A percentile compares a stretch with the other conserved stretches of the same genome.
Evolutionary conservation across 2,888 invertebrate genomes (phyloP).

Genomic region (Idaea dimidiata): DNA sequence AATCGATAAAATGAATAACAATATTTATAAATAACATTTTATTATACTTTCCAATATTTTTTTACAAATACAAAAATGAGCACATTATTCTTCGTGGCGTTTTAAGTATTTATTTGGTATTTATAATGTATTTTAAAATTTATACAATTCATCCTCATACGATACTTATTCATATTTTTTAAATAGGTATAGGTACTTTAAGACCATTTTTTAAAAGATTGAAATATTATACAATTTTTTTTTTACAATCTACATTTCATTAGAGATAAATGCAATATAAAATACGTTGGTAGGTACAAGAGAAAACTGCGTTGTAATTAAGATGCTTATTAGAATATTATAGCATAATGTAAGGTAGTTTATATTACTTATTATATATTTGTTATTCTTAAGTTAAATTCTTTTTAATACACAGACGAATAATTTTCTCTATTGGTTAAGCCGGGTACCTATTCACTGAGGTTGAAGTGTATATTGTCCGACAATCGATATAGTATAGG

Average conservation of each 20-base stretch:
- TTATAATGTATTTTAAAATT: not conserved
- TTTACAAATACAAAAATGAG: conserved; percentile 28
- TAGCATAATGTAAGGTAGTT: not conserved
- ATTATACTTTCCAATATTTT: not conserved
- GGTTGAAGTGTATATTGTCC: too few species aligned
- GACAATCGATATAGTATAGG: too few species aligned
- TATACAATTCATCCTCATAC: not conserved
- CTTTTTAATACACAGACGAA: too few species aligned
- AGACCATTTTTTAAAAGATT: not conserved
- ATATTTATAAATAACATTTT: not conserved
- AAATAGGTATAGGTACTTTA: too few species aligned
- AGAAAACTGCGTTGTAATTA: not conserved
- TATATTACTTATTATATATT: not conserved
- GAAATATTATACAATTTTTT: not conserved
- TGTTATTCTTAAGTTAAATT: not conserved
- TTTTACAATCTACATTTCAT: not conserved
- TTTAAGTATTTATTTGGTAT: not conserved
- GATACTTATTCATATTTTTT: not conserved
- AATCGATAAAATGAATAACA: not conserved
- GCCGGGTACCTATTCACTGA: too few species aligned
- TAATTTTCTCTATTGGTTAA: too few species aligned
- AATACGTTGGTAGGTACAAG: not conserved
- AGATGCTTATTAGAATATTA: not conserved
- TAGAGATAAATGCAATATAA: not conserved
- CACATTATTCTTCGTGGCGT: conserved; percentile 9